These are phyloP conservation scores for Sarcophaga carnaria DNA, from an alignment of 2,888 invertebrate species.

Conservation along the genomic window DNA sequence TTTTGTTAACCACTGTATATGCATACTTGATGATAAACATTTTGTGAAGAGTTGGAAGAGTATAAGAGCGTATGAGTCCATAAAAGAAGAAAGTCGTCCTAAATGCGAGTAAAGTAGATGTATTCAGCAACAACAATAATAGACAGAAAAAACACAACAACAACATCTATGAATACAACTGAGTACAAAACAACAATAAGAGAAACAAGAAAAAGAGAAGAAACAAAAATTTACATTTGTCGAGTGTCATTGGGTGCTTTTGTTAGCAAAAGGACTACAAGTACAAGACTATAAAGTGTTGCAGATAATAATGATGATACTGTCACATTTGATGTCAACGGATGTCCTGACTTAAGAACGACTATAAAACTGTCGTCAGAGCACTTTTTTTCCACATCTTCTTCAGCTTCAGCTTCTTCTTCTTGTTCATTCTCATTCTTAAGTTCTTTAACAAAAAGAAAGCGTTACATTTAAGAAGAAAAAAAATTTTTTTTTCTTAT, in stretches of 20 bases:
- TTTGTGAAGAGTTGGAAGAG: neutral
- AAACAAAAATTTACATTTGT: conserved; percentile 67
- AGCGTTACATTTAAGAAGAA: neutral
- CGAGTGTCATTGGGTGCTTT: conserved; percentile 68
- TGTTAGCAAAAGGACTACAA: conserved; percentile 59
- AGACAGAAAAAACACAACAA: neutral
- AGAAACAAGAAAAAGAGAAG: conserved; percentile 37
- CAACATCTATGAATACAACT: conserved; percentile 6
- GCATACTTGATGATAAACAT: neutral
- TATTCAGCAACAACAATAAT: neutral
- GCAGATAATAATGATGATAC: conserved; percentile 69
- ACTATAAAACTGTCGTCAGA: conserved; percentile 58
- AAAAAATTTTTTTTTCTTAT: neutral
- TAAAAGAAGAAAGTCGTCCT: conserved; percentile 31
- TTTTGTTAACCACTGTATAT: conserved; percentile 8
- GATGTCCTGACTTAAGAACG: conserved; percentile 68
- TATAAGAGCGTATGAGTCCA: neutral
- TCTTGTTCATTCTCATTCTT: neutral
- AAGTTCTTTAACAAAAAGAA: conserved; percentile 8
- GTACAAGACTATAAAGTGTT: conserved; percentile 65
- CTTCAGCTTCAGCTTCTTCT: neutral
- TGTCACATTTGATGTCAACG: conserved; percentile 71
- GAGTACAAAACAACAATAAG: conserved; percentile 44
- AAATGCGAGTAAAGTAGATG: conserved; percentile 9
- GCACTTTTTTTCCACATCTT: conserved; percentile 37